Base-by-base conservation (phyloP, 2,888 invertebrate species). In the Keiferia lycopersicella region DNA sequence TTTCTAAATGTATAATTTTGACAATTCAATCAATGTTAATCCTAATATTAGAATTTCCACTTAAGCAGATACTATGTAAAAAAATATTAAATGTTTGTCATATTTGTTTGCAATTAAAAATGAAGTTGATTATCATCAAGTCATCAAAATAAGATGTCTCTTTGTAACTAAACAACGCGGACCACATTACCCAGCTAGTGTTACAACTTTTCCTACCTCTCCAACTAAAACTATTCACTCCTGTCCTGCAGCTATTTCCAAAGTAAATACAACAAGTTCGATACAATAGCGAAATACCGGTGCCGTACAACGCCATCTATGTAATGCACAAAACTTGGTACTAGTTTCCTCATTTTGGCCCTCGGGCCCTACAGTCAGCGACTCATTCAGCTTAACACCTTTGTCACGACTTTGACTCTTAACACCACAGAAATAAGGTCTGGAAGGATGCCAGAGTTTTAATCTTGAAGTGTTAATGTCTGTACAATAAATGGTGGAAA, bases 301-400 rank as follows among this genome's bases (percentile, higher is more conserved):
- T 16, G 12, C 60, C 50, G 64, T 61, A 62, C 64, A 64, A 61
- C 57, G 38, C 39, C 11, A 45, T 20, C 48, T 38, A 39, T n/a
- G 7, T 45, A 34, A 41, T 38, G n/a, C 26, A 50, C 16, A 39
- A 69, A 69, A 67, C 81, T 81, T 77, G 75, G 80, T 81, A 81
- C 81, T 85, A 87, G 86, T 85, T 84, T 80, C 76, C 79, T 78
- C 81, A 84, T 86, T 83, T 75, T 71, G 64, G 61, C 67, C 64
- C 66, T 69, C 74, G 76, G 77, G 77, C 76, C 78, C 76, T 60
- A 16, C 45, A 45, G n/a, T n/a, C n/a, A 45, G 6, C 1, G 2
- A 45, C 45, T 16, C 1, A 0, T n/a, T 45, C n/a, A 0, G 45
- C 4, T 45, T 11, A 4, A 16, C 45, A 11, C 45, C 16, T 45